phyloP scores from a whole-genome alignment of 2,113 vertebrate species.

The Campylomormyrus numenius region DNA sequence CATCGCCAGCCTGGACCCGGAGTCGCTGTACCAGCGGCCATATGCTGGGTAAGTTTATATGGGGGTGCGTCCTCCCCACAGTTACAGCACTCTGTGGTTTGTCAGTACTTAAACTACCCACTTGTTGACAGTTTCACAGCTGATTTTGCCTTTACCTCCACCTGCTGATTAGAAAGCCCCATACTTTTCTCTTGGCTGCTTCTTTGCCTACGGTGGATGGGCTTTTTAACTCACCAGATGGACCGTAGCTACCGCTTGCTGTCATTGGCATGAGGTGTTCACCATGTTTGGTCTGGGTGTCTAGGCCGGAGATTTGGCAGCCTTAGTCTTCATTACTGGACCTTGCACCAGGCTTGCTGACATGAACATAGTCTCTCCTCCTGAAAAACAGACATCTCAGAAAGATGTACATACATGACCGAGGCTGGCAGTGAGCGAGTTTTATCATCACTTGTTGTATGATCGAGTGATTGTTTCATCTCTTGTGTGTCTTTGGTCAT shows the following conservation, averaged over 20 bases:
- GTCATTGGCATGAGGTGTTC: not conserved
- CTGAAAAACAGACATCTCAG: not conserved
- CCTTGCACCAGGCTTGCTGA: not conserved
- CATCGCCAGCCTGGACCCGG: constrained; percentile 89
- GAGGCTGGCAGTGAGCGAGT: not conserved
- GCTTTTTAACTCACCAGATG: not conserved
- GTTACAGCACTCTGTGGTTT: not conserved
- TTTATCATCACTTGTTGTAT: not conserved
- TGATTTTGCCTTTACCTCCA: not conserved
- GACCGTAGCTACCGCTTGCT: not conserved
- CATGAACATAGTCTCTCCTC: not conserved
- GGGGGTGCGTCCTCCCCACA: not conserved
- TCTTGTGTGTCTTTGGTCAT: not conserved
- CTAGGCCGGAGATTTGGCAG: not conserved
- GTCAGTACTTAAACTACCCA: not conserved
- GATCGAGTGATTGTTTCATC: not conserved
- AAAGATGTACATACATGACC: not conserved
- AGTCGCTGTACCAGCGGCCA: constrained; percentile 88
- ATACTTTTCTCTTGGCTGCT: not conserved
- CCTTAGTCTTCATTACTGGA: not conserved
- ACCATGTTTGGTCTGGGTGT: not conserved
- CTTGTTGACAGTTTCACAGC: not conserved
- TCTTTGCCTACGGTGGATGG: not conserved
- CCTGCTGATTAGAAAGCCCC: not conserved
- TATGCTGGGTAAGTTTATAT: constrained; percentile 84